Evolutionary conservation across 1,140 invertebrate species (phyloP).

Genomic region (Drosophila santomea): DNA sequence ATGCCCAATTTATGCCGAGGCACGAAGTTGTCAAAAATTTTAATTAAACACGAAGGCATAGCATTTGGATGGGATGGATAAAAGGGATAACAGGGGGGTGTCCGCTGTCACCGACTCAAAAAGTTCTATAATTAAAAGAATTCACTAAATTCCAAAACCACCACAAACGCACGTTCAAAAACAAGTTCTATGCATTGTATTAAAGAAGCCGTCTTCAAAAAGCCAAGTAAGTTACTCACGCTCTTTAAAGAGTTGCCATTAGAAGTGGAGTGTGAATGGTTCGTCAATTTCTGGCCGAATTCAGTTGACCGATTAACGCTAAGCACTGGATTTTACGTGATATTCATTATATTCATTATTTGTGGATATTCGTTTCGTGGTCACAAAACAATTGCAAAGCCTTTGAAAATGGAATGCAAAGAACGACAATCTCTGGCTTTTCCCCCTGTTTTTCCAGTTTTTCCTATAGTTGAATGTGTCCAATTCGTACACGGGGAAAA

Average conservation of each 20-base stretch:
- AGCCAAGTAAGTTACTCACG: too few species aligned
- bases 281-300: too few species aligned
- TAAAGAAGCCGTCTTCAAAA: too few species aligned
- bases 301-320: too few species aligned
- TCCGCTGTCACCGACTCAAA: slow-evolving; percentile 9
- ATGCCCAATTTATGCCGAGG: slow-evolving; percentile 69
- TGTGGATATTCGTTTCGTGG: slow-evolving; percentile 20
- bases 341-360: too few species aligned
- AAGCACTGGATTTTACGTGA: too few species aligned
- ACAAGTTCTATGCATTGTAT: neutral
- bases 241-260: too few species aligned
- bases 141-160: neutral
- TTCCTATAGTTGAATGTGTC: too few species aligned
- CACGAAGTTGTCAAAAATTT: slow-evolving; percentile 77
- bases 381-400: slow-evolving; percentile 46
- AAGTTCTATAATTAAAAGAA: slow-evolving; percentile 23
- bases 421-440: slow-evolving; percentile 23
- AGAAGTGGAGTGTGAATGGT: too few species aligned
- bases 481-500: neutral
- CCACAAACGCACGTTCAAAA: neutral
- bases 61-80: neutral
- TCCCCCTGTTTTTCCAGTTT: too few species aligned
- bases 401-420: slow-evolving; percentile 47
- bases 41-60: slow-evolving; percentile 60
- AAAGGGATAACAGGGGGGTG: neutral